phyloP scores from a whole-genome alignment of 2,888 invertebrate species.

The Xestia ashworthii region DNA sequence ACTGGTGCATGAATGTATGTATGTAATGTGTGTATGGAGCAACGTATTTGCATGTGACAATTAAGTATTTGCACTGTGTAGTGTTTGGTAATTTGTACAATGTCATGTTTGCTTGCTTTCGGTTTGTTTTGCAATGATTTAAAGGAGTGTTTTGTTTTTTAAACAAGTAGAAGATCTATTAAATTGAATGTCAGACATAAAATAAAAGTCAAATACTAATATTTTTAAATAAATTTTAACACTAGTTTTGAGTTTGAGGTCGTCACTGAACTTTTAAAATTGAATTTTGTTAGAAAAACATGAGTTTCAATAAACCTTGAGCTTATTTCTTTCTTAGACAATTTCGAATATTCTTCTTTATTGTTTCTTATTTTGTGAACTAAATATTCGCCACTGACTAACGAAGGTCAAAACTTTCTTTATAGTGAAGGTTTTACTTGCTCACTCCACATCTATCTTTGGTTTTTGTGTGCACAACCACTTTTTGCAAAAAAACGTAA shows the following conservation, averaged over 20 bases:
- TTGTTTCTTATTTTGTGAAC: background rate
- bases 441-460: background rate
- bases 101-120: conserved; percentile 43
- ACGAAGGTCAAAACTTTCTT: background rate
- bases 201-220: background rate
- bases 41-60: conserved; percentile 63
- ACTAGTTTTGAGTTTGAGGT: conserved; percentile 2
- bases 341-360: background rate
- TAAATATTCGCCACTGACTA: background rate
- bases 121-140: conserved; percentile 23
- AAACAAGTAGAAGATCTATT: conserved; percentile 7
- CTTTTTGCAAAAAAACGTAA: too few relatives aligned
- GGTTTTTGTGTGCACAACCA: too few relatives aligned
- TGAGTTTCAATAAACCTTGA: conserved; percentile 12
- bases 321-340: conserved; percentile 8
- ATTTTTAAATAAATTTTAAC: background rate
- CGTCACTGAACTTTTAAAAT: background rate
- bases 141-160: conserved; percentile 7
- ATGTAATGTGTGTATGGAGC: conserved; percentile 36
- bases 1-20: conserved; percentile 26
- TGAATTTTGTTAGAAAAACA: background rate
- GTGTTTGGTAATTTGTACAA: conserved; percentile 58
- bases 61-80: conserved; percentile 62
- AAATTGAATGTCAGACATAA: conserved; percentile 6
- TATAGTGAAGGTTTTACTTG: background rate